phyloP scores from a whole-genome alignment of 1,140 invertebrate species.

The Pogonognathellus flavescens region DNA sequence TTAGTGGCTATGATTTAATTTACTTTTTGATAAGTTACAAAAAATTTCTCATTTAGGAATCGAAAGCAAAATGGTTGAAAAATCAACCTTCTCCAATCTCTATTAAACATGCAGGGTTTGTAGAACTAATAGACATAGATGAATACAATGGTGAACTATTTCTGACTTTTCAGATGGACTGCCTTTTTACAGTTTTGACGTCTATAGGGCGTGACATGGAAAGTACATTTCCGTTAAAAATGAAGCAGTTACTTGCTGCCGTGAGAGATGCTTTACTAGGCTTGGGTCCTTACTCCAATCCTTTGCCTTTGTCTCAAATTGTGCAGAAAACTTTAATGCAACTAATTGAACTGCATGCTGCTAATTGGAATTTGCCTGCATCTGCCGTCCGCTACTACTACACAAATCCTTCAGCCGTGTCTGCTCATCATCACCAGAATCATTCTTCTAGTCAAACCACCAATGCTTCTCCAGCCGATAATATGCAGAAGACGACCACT shows the following conservation, averaged over 20 bases:
- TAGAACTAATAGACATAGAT: too few species aligned
- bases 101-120: too few species aligned
- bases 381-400: conserved; percentile 91
- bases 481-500: background rate
- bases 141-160: too few species aligned
- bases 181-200: conserved; percentile 87
- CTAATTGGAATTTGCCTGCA: conserved; percentile 88
- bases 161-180: conserved; percentile 78
- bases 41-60: too few species aligned
- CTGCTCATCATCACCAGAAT: background rate
- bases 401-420: conserved; percentile 70
- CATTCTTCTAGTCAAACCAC: background rate
- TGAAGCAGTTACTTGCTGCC: conserved; percentile 81
- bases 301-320: conserved; percentile 66
- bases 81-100: too few species aligned
- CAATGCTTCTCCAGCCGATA: background rate
- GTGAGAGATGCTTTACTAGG: conserved; percentile 89
- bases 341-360: conserved; percentile 88
- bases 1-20: too few species aligned
- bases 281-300: conserved; percentile 75
- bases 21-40: too few species aligned
- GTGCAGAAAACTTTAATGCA: conserved; percentile 84
- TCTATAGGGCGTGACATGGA: conserved; percentile 88
- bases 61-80: background rate
- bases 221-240: conserved; percentile 81